These are phyloP conservation scores for Teleiodes luculella DNA, from an alignment of 2,888 invertebrate genomes.

Conservation along the genomic window DNA sequence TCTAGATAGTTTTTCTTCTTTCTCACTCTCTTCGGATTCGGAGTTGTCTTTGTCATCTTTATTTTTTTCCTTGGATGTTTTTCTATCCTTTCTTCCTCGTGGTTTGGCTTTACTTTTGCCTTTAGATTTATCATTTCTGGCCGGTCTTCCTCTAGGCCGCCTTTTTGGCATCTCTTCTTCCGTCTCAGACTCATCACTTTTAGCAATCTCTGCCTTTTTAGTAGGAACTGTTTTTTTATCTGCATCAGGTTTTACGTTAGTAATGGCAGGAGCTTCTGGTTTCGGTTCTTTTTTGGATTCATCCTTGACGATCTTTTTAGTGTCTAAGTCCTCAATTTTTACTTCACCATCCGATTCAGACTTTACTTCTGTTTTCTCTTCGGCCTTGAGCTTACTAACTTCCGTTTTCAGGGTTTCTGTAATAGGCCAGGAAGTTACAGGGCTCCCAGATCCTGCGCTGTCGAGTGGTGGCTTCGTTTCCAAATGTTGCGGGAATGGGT, in stretches of 20 bases:
- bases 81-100: slow-evolving; percentile 67
- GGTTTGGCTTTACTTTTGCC: slow-evolving; percentile 58
- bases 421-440: slow-evolving; percentile 65
- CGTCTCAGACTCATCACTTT: slow-evolving; percentile 53
- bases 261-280: slow-evolving; percentile 31
- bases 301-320: slow-evolving; percentile 66
- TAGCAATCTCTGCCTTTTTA: slow-evolving; percentile 36
- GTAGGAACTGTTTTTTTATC: slow-evolving; percentile 25
- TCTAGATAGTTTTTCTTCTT: slow-evolving; percentile 78
- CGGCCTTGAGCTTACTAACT: slow-evolving; percentile 63
- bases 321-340: slow-evolving; percentile 73
- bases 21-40: slow-evolving; percentile 75
- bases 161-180: slow-evolving; percentile 56
- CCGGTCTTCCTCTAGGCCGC: slow-evolving; percentile 52
- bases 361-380: slow-evolving; percentile 68
- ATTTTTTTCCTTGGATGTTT: slow-evolving; percentile 73
- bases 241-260: slow-evolving; percentile 33
- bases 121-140: slow-evolving; percentile 58
- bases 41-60: slow-evolving; percentile 61
- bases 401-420: slow-evolving; percentile 64
- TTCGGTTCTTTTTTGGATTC: slow-evolving; percentile 41
- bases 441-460: slow-evolving; percentile 60
- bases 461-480: slow-evolving; percentile 65
- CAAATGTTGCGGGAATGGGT: slow-evolving; percentile 45
- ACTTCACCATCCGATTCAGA: slow-evolving; percentile 76